These are phyloP conservation scores for Phocides pigmalion DNA, from an alignment of 1,140 invertebrate genomes.

Conservation along the genomic window DNA sequence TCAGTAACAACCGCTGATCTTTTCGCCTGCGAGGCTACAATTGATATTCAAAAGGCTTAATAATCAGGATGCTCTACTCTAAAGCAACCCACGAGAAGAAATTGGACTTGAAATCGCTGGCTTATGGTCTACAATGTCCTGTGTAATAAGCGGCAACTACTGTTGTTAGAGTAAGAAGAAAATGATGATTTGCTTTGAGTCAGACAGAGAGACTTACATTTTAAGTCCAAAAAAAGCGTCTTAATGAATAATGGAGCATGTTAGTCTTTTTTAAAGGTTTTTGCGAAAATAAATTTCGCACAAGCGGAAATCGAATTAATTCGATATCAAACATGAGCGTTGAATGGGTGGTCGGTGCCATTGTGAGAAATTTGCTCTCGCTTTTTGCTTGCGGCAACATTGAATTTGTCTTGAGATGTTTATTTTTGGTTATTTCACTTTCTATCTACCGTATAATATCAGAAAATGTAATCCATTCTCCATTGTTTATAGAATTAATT, in stretches of 20 bases:
- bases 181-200: neutral
- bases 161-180: neutral
- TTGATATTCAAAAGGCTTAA: too few species aligned
- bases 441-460: neutral
- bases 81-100: too few species aligned
- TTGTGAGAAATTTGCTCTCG: constrained; percentile 13
- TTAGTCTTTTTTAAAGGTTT: constrained; percentile 30
- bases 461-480: neutral
- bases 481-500: too few species aligned
- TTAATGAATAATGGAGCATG: constrained; percentile 37
- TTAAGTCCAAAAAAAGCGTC: neutral
- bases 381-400: constrained; percentile 20
- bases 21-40: too few species aligned
- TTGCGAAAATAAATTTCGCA: constrained; percentile 32
- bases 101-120: too few species aligned
- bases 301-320: constrained; percentile 36
- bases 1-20: too few species aligned
- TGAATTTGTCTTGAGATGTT: constrained; percentile 6
- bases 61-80: too few species aligned
- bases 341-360: constrained; percentile 37
- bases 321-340: constrained; percentile 23
- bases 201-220: neutral
- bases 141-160: neutral
- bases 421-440: neutral
- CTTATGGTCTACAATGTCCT: too few species aligned